A percentile compares a stretch with the other conserved stretches of the same genome.
Evolutionary conservation across 2,113 vertebrate genomes (phyloP).

Genomic region (Oreochromis spilurus): DNA sequence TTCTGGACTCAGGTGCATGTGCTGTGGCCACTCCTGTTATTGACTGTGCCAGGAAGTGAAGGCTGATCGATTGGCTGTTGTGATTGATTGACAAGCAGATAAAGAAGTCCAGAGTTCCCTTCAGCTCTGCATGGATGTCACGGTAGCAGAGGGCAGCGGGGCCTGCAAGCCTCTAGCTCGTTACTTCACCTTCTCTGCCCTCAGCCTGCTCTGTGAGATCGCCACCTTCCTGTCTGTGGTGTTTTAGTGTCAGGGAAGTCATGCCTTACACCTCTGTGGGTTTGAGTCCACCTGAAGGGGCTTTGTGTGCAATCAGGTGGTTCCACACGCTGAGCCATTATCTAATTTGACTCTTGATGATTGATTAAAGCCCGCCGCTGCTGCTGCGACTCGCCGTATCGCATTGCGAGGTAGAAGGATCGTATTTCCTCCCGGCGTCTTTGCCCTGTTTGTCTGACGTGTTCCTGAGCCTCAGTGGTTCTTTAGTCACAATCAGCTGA

Average conservation of each 20-base stretch:
- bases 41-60: neutral
- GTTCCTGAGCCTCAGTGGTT: neutral
- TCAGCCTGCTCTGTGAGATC: neutral
- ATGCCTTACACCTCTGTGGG: neutral
- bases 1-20: neutral
- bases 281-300: neutral
- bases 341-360: constrained; percentile 49
- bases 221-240: neutral
- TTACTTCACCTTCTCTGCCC: neutral
- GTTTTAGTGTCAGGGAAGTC: neutral
- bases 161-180: neutral
- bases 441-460: neutral
- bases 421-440: constrained; percentile 5
- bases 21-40: neutral
- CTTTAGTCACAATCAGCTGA: constrained; percentile 20
- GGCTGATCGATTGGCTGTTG: neutral
- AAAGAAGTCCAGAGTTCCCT: neutral
- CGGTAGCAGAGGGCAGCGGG: neutral
- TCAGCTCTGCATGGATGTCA: neutral
- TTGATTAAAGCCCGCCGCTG: constrained; percentile 23
- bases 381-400: constrained; percentile 1
- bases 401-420: neutral
- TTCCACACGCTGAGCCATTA: neutral
- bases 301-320: neutral
- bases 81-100: neutral